Percentiles rank a stretch among this genome's conserved stretches.
Evolutionary conservation across 2,888 invertebrate genomes (phyloP).

Genomic region (Aspidiotus destructor): DNA sequence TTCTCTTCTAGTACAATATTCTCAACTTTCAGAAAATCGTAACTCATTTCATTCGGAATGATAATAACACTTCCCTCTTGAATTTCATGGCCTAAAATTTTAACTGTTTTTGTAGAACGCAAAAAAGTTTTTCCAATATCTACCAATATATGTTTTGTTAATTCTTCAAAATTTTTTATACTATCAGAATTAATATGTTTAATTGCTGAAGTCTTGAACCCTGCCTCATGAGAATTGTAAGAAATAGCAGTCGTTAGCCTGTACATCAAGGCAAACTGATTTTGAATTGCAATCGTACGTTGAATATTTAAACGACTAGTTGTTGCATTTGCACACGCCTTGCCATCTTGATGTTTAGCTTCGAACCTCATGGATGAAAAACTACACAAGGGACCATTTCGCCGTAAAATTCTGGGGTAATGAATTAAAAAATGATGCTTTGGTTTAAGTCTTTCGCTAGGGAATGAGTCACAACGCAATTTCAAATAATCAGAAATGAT

Average conservation of each 20-base stretch:
- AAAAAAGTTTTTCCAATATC: background rate
- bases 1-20: background rate
- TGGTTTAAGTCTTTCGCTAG: background rate
- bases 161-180: background rate
- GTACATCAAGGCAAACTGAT: background rate
- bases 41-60: background rate
- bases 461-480: background rate
- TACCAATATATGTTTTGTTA: background rate
- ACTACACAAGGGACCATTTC: background rate
- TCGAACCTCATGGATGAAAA: slow-evolving; percentile 4
- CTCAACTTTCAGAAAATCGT: background rate
- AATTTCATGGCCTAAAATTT: background rate
- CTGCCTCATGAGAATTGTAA: background rate
- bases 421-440: slow-evolving; percentile 10
- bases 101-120: background rate
- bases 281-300: slow-evolving; percentile 3
- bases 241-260: background rate
- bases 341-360: slow-evolving; percentile 1
- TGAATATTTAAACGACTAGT: background rate
- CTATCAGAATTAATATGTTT: background rate
- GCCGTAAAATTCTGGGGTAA: background rate
- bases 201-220: background rate
- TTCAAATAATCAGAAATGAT: background rate
- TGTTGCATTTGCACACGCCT: background rate
- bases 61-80: background rate